Conservation (phyloP, 2,797 vertebrate genomes). For the Enteromius anoplus region DNA sequence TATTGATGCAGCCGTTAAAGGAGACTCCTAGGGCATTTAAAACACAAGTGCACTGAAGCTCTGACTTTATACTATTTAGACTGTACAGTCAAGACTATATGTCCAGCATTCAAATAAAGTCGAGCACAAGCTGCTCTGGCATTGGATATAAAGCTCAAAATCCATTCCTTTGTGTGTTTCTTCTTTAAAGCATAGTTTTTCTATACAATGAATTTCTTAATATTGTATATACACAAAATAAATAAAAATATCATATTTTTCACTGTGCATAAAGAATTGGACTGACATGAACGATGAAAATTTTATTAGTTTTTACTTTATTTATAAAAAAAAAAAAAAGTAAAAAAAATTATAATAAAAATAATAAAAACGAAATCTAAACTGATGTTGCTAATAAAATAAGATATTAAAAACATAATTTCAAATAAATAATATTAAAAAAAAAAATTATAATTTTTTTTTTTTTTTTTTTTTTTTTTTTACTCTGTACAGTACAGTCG, state of each 20-base stretch:
- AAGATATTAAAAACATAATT: background rate
- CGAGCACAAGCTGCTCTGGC: background rate
- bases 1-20: constrained; percentile 51
- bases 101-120: background rate
- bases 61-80: constrained; percentile 18
- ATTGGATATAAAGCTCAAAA: background rate
- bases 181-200: background rate
- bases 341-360: background rate
- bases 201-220: background rate
- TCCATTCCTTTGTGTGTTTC: background rate
- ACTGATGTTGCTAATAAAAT: background rate
- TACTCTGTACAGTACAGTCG: constrained; percentile 27
- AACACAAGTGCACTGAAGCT: constrained; percentile 24
- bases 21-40: constrained; percentile 52
- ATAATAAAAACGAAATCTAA: background rate
- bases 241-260: background rate
- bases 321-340: too few species aligned
- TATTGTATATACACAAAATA: background rate
- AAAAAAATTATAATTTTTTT: too few species aligned
- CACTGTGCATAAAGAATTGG: background rate
- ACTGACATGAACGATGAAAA: background rate
- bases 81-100: background rate
- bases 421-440: background rate
- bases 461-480: too few species aligned
- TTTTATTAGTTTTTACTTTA: background rate